These are phyloP conservation scores for Atlantisia rogersi DNA, from an alignment of 2,113 vertebrate genomes.

Conservation along the genomic window DNA sequence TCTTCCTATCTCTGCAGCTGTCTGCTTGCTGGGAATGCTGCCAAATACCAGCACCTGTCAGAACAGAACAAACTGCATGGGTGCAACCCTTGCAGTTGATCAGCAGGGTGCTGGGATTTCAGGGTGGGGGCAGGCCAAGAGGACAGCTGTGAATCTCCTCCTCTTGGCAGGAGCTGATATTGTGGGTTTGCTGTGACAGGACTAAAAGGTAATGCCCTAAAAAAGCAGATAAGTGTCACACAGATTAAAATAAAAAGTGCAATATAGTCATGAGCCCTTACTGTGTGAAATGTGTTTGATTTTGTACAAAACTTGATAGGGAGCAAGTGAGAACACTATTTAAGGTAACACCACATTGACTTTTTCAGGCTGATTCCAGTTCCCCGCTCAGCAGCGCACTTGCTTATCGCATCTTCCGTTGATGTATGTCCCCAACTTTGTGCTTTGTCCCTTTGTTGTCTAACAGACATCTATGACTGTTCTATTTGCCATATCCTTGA, in stretches of 20 bases:
- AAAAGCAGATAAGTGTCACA: background rate
- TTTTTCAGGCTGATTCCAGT: background rate
- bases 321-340: background rate
- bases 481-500: background rate
- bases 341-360: background rate
- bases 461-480: background rate
- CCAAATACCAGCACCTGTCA: background rate
- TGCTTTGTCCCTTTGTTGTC: background rate
- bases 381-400: background rate
- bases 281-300: background rate
- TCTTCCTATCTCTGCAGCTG: background rate
- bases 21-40: background rate
- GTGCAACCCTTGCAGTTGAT: background rate
- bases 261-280: background rate
- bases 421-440: background rate
- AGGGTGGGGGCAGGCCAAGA: background rate
- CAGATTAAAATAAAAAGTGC: background rate
- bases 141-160: slow-evolving; percentile 1
- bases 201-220: background rate
- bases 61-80: background rate
- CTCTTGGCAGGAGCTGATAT: background rate
- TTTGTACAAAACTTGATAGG: background rate
- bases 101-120: background rate
- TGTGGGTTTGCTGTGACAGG: background rate
- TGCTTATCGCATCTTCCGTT: background rate